Evolutionary conservation across 2,797 vertebrate genomes (phyloP).

Genomic region (Poecile montanus): DNA sequence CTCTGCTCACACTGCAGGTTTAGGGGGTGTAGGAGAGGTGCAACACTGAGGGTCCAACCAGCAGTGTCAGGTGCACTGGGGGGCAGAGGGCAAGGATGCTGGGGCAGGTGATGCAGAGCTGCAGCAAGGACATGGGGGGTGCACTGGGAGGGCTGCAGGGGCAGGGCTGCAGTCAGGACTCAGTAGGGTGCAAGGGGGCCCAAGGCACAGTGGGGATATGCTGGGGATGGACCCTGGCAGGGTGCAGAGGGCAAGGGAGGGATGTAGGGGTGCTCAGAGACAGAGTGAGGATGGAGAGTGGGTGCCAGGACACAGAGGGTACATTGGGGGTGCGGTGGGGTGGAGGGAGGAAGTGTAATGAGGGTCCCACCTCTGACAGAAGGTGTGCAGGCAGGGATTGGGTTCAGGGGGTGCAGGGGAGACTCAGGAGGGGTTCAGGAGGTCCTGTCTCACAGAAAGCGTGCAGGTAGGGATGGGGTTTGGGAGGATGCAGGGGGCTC

Average conservation of each 20-base stretch:
- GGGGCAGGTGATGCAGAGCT: background rate
- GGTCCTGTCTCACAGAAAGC: background rate
- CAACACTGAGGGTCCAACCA: background rate
- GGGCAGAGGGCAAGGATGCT: background rate
- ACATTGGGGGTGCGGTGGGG: background rate
- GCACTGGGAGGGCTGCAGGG: background rate
- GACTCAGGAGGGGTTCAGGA: background rate
- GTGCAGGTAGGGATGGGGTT: slow-evolving; percentile 29
- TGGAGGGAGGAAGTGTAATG: too few species aligned
- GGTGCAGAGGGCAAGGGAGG: background rate
- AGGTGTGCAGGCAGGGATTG: background rate
- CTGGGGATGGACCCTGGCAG: background rate
- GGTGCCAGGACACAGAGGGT: background rate
- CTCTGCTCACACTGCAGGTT: background rate
- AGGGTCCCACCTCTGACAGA: background rate
- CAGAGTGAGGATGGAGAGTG: background rate
- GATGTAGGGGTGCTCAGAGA: background rate
- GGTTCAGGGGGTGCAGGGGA: background rate
- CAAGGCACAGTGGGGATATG: too few species aligned
- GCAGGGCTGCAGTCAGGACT: background rate
- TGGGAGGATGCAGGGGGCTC: background rate
- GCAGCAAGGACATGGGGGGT: background rate
- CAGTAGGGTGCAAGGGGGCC: background rate
- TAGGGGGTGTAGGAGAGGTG: background rate
- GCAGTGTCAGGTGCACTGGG: background rate